A percentile compares a stretch with the other conserved stretches of the same genome.
These are phyloP conservation scores for Orthonychiurus folsomi DNA, from an alignment of 2,888 invertebrate species.

Conservation along the genomic window DNA sequence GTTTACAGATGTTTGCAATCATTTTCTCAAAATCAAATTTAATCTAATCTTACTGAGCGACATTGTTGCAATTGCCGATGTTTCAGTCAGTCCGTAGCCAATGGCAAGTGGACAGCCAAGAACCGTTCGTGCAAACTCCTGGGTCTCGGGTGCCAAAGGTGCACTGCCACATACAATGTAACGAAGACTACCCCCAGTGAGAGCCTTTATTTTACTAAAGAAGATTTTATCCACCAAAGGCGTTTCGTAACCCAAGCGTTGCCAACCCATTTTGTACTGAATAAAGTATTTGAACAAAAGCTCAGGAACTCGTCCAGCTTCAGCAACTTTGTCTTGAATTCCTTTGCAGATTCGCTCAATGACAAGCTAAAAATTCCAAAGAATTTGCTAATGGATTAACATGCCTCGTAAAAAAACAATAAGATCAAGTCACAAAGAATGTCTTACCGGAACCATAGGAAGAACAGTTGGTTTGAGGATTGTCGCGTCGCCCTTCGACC, in stretches of 20 bases:
- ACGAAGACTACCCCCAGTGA: conserved; percentile 82
- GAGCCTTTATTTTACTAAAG: conserved; percentile 56
- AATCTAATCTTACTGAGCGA: conserved; percentile 24
- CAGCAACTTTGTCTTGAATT: conserved; percentile 84
- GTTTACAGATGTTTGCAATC: too few species aligned
- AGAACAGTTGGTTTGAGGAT: conserved; percentile 85
- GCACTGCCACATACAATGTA: conserved; percentile 63
- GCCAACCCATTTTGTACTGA: conserved; percentile 81
- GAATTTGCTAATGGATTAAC: too few species aligned
- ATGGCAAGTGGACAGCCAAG: conserved; percentile 82
- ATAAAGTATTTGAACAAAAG: conserved; percentile 89
- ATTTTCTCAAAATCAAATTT: background rate
- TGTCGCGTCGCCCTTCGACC: conserved; percentile 87
- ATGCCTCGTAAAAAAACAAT: background rate
- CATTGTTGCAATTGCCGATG: conserved; percentile 70
- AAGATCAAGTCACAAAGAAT: background rate
- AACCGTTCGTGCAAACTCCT: conserved; percentile 83
- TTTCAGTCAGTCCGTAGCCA: conserved; percentile 96
- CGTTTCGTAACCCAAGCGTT: conserved; percentile 70
- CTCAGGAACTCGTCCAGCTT: conserved; percentile 66
- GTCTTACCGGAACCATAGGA: conserved; percentile 84
- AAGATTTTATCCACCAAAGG: conserved; percentile 51
- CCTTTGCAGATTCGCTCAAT: conserved; percentile 95
- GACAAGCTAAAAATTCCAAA: conserved; percentile 60
- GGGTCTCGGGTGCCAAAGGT: conserved; percentile 88